phyloP scores from a whole-genome alignment of 2,888 invertebrate species.

The Toxonevra muliebris region DNA sequence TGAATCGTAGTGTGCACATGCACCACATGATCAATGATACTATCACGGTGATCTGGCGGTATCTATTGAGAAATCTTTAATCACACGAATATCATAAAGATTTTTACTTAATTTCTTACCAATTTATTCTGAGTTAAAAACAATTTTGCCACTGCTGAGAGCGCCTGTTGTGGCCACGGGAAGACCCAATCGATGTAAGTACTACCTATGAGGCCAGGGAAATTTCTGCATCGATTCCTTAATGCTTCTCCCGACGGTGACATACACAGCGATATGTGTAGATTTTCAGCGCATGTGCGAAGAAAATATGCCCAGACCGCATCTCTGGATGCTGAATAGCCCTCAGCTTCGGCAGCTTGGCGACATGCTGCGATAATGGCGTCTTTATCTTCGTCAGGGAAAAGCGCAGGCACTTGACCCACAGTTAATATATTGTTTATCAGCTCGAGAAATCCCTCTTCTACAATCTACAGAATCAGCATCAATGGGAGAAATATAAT shows the following conservation, averaged over 20 bases:
- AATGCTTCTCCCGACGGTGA: constrained; percentile 85
- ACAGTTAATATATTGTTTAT: constrained; percentile 93
- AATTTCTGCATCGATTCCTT: constrained; percentile 85
- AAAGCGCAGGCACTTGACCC: constrained; percentile 87
- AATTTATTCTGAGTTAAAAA: constrained; percentile 77
- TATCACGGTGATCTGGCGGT: constrained; percentile 73
- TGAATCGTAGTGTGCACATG: constrained; percentile 83
- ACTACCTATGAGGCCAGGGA: constrained; percentile 91
- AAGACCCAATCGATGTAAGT: constrained; percentile 95
- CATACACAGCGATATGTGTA: constrained; percentile 92
- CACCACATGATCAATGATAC: constrained; percentile 85
- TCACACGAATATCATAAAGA: no score
- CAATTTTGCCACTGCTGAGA: constrained; percentile 86
- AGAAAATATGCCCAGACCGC: constrained; percentile 87
- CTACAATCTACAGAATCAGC: constrained; percentile 68
- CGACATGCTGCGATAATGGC: constrained; percentile 77
- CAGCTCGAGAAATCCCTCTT: constrained; percentile 86
- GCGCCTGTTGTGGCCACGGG: constrained; percentile 91
- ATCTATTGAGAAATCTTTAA: constrained; percentile 65
- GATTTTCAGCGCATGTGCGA: constrained; percentile 79
- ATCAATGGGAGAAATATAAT: background rate
- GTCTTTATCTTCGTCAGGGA: constrained; percentile 89
- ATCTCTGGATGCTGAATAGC: constrained; percentile 79
- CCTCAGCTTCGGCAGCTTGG: constrained; percentile 75
- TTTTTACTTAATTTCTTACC: constrained; percentile 52